These are phyloP conservation scores for Scaptomyza parva DNA, from an alignment of 2,888 invertebrate species.

Conservation along the genomic window DNA sequence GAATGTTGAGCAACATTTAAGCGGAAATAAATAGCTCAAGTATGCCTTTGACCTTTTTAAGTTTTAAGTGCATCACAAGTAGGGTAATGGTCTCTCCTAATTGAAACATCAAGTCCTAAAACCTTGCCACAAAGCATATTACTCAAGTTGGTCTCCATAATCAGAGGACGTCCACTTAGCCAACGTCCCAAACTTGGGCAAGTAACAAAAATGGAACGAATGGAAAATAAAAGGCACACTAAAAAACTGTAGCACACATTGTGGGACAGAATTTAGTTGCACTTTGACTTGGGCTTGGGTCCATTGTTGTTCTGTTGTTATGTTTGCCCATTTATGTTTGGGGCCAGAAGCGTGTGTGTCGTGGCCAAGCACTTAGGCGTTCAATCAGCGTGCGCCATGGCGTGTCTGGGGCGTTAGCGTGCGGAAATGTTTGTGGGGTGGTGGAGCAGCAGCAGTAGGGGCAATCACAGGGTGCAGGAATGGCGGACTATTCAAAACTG, in stretches of 20 bases:
- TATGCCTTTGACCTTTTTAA: conserved; percentile 20
- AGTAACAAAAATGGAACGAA: neutral
- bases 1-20: neutral
- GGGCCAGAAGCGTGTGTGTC: conserved; percentile 27
- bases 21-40: conserved; percentile 3
- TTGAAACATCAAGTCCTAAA: conserved; percentile 63
- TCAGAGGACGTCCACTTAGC: conserved; percentile 50
- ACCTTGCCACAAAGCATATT: conserved; percentile 64
- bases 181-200: conserved; percentile 14
- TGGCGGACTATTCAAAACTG: conserved; percentile 52
- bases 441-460: neutral
- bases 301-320: conserved; percentile 56
- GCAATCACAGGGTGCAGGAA: conserved; percentile 4
- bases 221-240: conserved; percentile 9
- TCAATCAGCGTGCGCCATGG: conserved; percentile 65
- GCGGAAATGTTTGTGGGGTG: conserved; percentile 38
- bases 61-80: conserved; percentile 27
- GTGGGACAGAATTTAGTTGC: conserved; percentile 71
- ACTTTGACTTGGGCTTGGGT: conserved; percentile 44
- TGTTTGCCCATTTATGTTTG: conserved; percentile 48
- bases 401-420: conserved; percentile 66
- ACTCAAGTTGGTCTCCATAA: conserved; percentile 53
- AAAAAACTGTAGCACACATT: conserved; percentile 52
- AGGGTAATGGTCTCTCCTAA: conserved; percentile 33
- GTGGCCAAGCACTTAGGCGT: conserved; percentile 68